Evolutionary conservation across 1,140 invertebrate species (phyloP).

Genomic region (Delia radicum): DNA sequence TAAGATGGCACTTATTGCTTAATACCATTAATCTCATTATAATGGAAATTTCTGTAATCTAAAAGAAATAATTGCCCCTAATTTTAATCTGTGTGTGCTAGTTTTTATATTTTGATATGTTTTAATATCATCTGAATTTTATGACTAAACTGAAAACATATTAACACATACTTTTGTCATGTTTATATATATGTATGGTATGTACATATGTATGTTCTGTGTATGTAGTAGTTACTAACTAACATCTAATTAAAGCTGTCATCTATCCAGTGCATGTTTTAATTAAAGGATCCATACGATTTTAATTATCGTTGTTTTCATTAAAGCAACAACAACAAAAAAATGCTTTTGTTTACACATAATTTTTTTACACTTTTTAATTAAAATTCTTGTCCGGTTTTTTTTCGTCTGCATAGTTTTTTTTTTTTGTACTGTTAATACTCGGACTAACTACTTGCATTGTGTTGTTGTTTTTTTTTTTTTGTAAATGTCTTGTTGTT

Average conservation of each 20-base stretch:
- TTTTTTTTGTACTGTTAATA: not conserved
- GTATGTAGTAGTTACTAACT: not conserved
- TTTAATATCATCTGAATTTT: not conserved
- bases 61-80: too few relatives aligned
- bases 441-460: not conserved
- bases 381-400: slow-evolving; percentile 14
- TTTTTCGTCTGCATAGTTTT: not conserved
- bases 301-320: not conserved
- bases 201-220: not conserved
- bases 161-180: not conserved
- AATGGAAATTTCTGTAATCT: too few relatives aligned
- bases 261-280: not conserved
- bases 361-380: slow-evolving; percentile 1
- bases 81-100: not conserved
- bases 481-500: not conserved
- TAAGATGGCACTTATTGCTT: too few relatives aligned
- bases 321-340: not conserved
- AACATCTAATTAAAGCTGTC: not conserved
- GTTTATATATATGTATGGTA: not conserved
- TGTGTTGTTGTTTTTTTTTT: not conserved
- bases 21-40: too few relatives aligned
- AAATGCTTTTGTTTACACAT: not conserved
- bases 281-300: not conserved
- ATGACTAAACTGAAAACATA: not conserved
- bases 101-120: not conserved